These are phyloP conservation scores for Nibea coibor DNA, from an alignment of 2,113 vertebrate species.

Conservation along the genomic window DNA sequence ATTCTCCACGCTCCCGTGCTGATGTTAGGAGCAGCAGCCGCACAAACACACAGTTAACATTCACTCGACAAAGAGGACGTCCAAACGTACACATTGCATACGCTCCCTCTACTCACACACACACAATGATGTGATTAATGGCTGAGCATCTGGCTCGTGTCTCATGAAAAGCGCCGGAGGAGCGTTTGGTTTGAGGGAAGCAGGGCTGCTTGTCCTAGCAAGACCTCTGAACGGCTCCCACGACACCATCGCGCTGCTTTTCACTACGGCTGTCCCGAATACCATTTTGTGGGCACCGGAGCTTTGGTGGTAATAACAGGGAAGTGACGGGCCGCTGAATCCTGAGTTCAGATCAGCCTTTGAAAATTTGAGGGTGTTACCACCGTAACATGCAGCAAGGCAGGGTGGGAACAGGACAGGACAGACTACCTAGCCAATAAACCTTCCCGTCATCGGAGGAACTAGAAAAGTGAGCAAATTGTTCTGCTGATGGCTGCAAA, in stretches of 20 bases:
- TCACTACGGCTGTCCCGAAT: too few species aligned
- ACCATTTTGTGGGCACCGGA: too few species aligned
- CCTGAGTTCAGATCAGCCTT: slow-evolving; percentile 5
- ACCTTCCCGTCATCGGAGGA: too few species aligned
- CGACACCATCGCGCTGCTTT: not conserved
- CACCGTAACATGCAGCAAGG: too few species aligned
- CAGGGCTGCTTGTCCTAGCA: slow-evolving; percentile 42
- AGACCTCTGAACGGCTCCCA: slow-evolving; percentile 37
- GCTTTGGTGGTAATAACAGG: too few species aligned
- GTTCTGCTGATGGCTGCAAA: too few species aligned
- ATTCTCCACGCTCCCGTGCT: slow-evolving; percentile 16
- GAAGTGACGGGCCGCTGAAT: too few species aligned
- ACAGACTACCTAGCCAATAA: too few species aligned
- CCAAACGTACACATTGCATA: slow-evolving; percentile 40
- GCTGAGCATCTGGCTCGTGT: slow-evolving; percentile 60
- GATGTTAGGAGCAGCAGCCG: slow-evolving; percentile 28
- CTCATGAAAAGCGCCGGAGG: slow-evolving; percentile 35
- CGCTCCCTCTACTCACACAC: not conserved
- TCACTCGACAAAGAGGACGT: slow-evolving; percentile 39
- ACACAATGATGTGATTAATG: slow-evolving; percentile 56
- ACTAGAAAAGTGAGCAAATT: too few species aligned
- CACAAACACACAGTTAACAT: slow-evolving; percentile 53
- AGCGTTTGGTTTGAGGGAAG: slow-evolving; percentile 40
- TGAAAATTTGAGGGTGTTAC: slow-evolving; percentile 7
- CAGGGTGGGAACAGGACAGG: too few species aligned